Conservation (phyloP, 2,113 vertebrate species). For the Gymnobelideus leadbeateri region DNA sequence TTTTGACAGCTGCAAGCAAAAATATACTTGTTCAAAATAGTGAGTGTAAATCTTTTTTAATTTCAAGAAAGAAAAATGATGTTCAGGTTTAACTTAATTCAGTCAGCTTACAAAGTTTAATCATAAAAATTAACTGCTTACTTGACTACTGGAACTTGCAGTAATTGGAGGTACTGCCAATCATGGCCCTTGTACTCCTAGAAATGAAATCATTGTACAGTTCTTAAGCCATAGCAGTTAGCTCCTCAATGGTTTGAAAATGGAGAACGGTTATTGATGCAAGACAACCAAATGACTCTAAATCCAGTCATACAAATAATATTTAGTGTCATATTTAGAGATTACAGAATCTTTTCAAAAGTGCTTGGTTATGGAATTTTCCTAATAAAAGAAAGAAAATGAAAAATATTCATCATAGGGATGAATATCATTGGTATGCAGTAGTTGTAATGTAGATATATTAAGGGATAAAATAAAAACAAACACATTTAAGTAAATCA, state of each 20-base stretch:
- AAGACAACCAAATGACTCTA: constrained; percentile 38
- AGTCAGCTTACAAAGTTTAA: constrained; percentile 77
- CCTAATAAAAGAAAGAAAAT: constrained; percentile 44
- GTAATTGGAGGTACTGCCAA: constrained; percentile 81
- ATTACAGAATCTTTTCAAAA: constrained; percentile 49
- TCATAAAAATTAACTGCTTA: constrained; percentile 71
- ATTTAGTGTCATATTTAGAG: constrained; percentile 56
- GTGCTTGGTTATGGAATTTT: constrained; percentile 42
- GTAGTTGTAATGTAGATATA: constrained; percentile 38
- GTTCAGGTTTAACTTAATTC: constrained; percentile 81
- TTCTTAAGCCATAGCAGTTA: constrained; percentile 63
- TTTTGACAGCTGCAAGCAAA: constrained; percentile 87
- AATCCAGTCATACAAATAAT: constrained; percentile 55
- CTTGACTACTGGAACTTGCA: constrained; percentile 64
- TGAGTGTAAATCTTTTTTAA: constrained; percentile 84
- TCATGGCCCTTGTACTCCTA: constrained; percentile 52
- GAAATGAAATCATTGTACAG: constrained; percentile 65
- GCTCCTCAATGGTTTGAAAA: constrained; percentile 18
- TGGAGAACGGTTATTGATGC: constrained; percentile 49
- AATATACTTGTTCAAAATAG: constrained; percentile 82
- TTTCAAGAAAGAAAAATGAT: constrained; percentile 83
- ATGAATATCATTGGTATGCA: neutral
- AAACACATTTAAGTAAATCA: constrained; percentile 36
- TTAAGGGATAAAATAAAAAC: constrained; percentile 21
- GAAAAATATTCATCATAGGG: constrained; percentile 12